Percentiles rank a stretch among this genome's conserved stretches.
Conservation (phyloP, 2,888 invertebrate species). For the Cryptocheilus praepositus region DNA sequence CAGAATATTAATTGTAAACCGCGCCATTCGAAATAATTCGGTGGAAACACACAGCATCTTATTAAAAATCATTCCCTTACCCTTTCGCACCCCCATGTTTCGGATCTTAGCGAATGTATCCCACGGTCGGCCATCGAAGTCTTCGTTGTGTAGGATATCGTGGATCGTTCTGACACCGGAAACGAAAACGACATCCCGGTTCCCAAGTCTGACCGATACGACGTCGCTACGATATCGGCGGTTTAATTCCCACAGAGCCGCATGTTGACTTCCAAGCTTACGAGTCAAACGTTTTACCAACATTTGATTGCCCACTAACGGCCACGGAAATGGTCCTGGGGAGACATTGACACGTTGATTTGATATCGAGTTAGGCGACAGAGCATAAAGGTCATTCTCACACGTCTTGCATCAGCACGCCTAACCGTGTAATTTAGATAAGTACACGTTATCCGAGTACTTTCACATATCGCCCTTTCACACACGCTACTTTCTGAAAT, state of each 20-base stretch:
- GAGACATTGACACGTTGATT: background rate
- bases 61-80: constrained; percentile 60
- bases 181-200: constrained; percentile 72
- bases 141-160: constrained; percentile 77
- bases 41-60: too few relatives aligned
- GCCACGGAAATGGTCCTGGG: constrained; percentile 69
- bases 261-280: constrained; percentile 60
- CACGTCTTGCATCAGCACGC: too few relatives aligned
- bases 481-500: too few relatives aligned
- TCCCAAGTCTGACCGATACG: constrained; percentile 58
- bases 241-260: constrained; percentile 61
- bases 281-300: constrained; percentile 50
- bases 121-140: constrained; percentile 81
- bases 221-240: constrained; percentile 60
- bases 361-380: background rate
- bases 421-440: too few relatives aligned
- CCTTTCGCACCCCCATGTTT: constrained; percentile 80
- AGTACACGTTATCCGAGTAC: too few relatives aligned
- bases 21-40: too few relatives aligned
- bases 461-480: too few relatives aligned
- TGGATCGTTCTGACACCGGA: constrained; percentile 77
- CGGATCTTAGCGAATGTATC: constrained; percentile 80
- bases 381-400: background rate
- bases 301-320: constrained; percentile 61
- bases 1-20: too few relatives aligned